Conservation (phyloP, 2,888 invertebrate genomes). For the Harpalus rufipes region DNA sequence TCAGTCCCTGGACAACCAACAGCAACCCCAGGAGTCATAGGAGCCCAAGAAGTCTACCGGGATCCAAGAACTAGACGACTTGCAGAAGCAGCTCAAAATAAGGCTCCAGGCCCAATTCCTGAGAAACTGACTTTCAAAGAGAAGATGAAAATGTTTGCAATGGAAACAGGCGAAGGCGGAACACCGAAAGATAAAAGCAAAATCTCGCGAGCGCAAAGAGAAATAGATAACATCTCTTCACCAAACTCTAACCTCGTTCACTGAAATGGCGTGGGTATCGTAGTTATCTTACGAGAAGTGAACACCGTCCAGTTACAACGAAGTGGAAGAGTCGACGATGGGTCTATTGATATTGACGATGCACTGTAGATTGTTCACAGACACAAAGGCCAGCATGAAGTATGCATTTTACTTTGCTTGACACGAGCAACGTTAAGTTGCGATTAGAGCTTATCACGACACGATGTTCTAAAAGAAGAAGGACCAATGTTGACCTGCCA, state of each 20-base stretch:
- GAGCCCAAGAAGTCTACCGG: conserved; percentile 98
- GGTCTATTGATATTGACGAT: conserved; percentile 28
- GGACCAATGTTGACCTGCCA: conserved; percentile 66
- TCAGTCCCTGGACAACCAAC: conserved; percentile 76
- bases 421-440: conserved; percentile 55
- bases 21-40: conserved; percentile 97
- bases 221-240: conserved; percentile 87
- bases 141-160: conserved; percentile 99
- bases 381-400: conserved; percentile 15
- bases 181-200: conserved; percentile 97
- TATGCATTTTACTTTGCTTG: conserved; percentile 22
- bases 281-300: conserved; percentile 49
- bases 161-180: conserved; percentile 95
- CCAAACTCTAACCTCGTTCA: conserved; percentile 74
- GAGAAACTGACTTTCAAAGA: conserved; percentile 98
- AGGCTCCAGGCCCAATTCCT: conserved; percentile 85
- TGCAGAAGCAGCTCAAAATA: conserved; percentile 85
- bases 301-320: conserved; percentile 61
- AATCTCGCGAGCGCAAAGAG: conserved; percentile 96
- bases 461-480: conserved; percentile 60
- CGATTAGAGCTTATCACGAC: conserved; percentile 56
- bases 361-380: conserved; percentile 51
- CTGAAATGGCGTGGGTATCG: conserved; percentile 61
- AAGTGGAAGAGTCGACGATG: conserved; percentile 17
- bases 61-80: conserved; percentile 94